Percentiles rank a stretch among this genome's conserved stretches.
Conservation (phyloP, 2,888 invertebrate genomes). For the Pinctada fucata region DNA sequence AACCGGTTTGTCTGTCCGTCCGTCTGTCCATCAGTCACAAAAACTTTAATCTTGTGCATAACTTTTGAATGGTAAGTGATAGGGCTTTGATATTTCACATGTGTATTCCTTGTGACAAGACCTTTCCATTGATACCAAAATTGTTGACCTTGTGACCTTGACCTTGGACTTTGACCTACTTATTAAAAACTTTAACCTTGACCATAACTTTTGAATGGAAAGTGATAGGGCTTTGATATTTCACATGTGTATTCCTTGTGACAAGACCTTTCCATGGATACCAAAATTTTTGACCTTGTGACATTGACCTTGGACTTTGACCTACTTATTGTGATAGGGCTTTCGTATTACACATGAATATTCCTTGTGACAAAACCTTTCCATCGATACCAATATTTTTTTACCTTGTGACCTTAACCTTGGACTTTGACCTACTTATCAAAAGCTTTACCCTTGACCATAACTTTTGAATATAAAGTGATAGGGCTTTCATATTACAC, state of each 20-base stretch:
- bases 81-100: not conserved
- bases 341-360: no score
- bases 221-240: no score
- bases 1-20: not conserved
- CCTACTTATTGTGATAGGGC: no score
- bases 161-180: constrained; percentile 2
- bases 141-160: not conserved
- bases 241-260: not conserved
- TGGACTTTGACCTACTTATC: no score
- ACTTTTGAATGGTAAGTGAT: no score
- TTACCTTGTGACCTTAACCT: no score
- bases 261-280: not conserved
- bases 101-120: not conserved
- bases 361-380: no score
- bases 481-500: no score
- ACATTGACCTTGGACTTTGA: not conserved
- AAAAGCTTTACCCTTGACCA: no score
- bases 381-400: no score
- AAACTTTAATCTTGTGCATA: no score
- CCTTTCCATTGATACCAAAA: not conserved
- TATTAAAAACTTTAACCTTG: not conserved
- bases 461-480: no score
- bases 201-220: not conserved
- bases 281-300: not conserved
- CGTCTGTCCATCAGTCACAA: not conserved